Conservation (phyloP, 30 jellyfish, hydroid and myxozoan genomes). For the Catostylus mosaicus region DNA sequence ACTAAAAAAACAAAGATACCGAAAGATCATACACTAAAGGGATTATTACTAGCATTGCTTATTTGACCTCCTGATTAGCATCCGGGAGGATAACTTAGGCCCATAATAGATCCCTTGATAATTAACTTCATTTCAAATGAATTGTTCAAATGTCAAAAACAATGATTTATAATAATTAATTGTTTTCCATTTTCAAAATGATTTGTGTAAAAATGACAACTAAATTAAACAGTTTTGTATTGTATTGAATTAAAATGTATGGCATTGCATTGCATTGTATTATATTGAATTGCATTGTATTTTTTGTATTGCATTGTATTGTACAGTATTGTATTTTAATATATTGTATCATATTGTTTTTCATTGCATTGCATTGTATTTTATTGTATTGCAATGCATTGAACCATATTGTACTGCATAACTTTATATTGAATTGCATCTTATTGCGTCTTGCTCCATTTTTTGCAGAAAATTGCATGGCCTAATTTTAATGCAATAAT, state of each 20-base stretch:
- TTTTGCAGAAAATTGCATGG: too few species aligned
- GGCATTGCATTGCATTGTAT: background rate
- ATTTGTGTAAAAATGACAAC: too few species aligned
- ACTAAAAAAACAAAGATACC: conserved; percentile 7
- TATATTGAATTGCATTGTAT: background rate
- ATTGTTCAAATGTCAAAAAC: too few species aligned
- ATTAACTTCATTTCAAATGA: too few species aligned
- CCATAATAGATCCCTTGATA: background rate
- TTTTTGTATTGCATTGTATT: background rate
- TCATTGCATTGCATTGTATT: background rate
- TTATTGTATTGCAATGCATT: background rate
- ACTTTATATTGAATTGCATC: background rate
- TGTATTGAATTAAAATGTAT: background rate
- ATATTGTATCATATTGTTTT: background rate
- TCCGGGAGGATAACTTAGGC: background rate
- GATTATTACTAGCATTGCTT: background rate
- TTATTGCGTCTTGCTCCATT: background rate
- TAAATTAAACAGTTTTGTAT: background rate
- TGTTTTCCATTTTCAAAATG: too few species aligned
- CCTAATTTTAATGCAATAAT: too few species aligned
- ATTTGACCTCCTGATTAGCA: background rate
- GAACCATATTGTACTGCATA: background rate
- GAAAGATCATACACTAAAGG: background rate
- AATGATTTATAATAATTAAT: too few species aligned
- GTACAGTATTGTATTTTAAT: background rate